Evolutionary conservation across 2,888 invertebrate genomes (phyloP), one percentile per base, ranked within the genome.

Genomic region (Pollenia griseotomentosa): DNA sequence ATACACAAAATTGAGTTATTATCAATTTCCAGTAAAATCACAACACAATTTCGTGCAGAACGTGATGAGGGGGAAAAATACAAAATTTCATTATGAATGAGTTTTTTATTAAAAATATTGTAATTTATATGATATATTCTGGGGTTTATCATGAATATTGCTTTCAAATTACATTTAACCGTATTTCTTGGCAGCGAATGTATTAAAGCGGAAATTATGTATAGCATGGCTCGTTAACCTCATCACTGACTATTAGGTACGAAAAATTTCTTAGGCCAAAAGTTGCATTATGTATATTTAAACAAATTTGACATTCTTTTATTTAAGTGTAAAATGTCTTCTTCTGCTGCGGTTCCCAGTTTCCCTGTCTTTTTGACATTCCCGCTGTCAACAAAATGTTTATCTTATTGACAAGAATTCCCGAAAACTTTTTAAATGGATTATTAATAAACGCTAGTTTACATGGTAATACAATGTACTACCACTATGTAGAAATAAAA

Each of bases 191-290:
- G 88, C 87, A 68, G 73, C 65, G 90, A 91, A 90, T 90, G 88
- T 90, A 90, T 90, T 90, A 89, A 90, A 90, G 90, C 90, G 92
- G 90, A 92, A 91, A 91, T 92, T 90, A 90, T 92, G 91, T 90
- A 91, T 91, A 89, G 89, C 90, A 92, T 90, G 91, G 89, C 90
- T 91, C 91, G 90, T 89, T 91, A 90, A 89, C 84, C 89, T 89
- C 89, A 88, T 89, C 79, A 75, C 46, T 53, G 40, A 23, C 16
- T 57, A 8, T 42, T 53, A 12, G 12, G 11, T 48, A 63, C 16
- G n/a, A 44, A 57, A 6, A 73, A 61, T 61, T 40, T 12, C 11
- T 55, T 9, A 42, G 55, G 53, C 9, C 68, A 53, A 33, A 33
- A 33, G 6, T 33, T 33, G 4, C 0, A 33, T 33, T 33, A 6